Evolutionary conservation across 2,113 vertebrate genomes (phyloP).

Genomic region (Ailurus styani): DNA sequence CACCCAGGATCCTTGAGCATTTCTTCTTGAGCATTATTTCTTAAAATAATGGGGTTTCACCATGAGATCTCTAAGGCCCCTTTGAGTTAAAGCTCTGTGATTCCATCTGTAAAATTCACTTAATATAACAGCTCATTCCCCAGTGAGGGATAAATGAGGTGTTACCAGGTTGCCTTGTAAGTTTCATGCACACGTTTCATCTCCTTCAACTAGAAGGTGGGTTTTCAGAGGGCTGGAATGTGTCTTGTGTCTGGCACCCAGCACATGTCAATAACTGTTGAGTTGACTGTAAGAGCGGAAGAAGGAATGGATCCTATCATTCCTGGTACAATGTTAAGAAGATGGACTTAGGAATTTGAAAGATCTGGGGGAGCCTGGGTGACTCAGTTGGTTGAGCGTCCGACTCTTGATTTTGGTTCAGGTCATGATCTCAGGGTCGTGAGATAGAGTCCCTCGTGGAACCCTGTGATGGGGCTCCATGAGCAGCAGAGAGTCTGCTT

Average conservation of each 20-base stretch:
- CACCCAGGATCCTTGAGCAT: not conserved
- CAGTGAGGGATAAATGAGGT: conserved; percentile 60
- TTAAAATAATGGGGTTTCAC: not conserved
- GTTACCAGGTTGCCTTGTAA: conserved; percentile 37
- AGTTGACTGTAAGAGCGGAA: not conserved
- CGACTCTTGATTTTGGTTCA: not conserved
- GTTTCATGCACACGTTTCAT: conserved; percentile 28
- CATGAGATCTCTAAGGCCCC: not conserved
- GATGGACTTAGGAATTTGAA: not conserved
- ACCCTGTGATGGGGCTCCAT: not conserved
- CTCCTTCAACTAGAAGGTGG: conserved; percentile 44
- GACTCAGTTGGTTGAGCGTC: not conserved
- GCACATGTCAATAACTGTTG: conserved; percentile 20
- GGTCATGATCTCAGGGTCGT: not conserved
- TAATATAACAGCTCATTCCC: conserved; percentile 54
- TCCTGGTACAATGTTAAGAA: not conserved
- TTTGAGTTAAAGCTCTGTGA: conserved; percentile 33
- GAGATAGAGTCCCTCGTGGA: not conserved
- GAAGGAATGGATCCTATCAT: not conserved
- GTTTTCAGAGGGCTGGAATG: conserved; percentile 36
- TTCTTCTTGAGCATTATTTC: not conserved
- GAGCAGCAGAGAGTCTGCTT: not conserved
- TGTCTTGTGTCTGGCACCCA: conserved; percentile 39
- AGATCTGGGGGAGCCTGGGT: not conserved
- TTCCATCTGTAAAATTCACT: conserved; percentile 65